Conservation (phyloP, 2,797 vertebrate species). For the Macrochelys suwanniensis region DNA sequence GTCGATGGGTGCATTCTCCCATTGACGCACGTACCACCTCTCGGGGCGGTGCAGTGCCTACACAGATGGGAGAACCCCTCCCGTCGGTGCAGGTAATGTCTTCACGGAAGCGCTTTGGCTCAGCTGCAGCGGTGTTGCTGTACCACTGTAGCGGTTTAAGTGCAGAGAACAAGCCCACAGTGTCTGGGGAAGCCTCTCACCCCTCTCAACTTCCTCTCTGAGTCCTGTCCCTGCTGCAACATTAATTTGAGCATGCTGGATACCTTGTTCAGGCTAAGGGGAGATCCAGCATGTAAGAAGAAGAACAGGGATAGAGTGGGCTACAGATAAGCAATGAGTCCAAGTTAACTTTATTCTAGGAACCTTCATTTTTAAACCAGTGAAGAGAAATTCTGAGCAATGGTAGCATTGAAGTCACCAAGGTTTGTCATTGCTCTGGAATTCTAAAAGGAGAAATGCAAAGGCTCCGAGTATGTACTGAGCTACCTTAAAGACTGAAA, state of each 20-base stretch:
- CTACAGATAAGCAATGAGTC: too few species aligned
- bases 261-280: neutral
- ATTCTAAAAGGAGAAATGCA: neutral
- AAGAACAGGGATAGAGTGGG: neutral
- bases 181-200: neutral
- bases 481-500: neutral
- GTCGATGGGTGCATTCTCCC: too few species aligned
- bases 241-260: neutral
- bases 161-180: neutral
- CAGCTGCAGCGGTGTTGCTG: too few species aligned
- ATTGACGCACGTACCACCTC: fast-evolving
- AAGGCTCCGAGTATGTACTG: too few species aligned
- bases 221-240: neutral
- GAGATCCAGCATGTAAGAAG: neutral
- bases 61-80: too few species aligned
- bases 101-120: too few species aligned
- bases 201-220: neutral
- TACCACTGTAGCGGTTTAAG: neutral
- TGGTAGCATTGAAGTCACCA: neutral
- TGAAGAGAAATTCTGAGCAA: neutral
- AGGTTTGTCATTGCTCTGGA: neutral
- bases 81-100: too few species aligned
- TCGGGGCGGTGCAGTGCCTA: too few species aligned
- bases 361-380: neutral
- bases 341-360: neutral